A percentile compares a stretch with the other conserved stretches of the same genome.
These are phyloP conservation scores for Araneus ventricosus DNA, from an alignment of 1,140 invertebrate genomes.

Conservation along the genomic window DNA sequence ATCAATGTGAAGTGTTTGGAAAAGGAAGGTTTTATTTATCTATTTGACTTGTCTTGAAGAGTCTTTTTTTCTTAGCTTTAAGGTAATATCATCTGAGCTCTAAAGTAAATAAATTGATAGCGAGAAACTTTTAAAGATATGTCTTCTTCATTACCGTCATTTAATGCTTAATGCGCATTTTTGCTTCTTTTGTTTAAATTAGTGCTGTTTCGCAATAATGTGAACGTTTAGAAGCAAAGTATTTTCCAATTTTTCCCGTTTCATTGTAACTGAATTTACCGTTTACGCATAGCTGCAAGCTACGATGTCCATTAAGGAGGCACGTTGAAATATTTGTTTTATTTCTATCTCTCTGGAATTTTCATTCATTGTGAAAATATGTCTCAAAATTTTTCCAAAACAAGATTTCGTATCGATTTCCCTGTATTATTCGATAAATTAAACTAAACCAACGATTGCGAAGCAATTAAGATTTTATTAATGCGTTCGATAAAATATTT, in stretches of 20 bases:
- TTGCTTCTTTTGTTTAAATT: not conserved
- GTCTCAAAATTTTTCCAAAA: not conserved
- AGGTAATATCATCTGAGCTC: not conserved
- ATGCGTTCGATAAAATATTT: too few relatives aligned
- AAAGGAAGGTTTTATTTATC: not conserved
- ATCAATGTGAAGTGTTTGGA: not conserved
- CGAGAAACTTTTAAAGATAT: not conserved
- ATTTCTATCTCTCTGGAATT: not conserved
- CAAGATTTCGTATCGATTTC: not conserved
- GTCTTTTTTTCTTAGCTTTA: not conserved
- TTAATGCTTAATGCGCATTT: not conserved
- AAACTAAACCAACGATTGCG: not conserved
- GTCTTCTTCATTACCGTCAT: not conserved
- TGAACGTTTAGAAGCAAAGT: not conserved
- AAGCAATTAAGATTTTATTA: too few relatives aligned
- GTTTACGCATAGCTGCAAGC: not conserved
- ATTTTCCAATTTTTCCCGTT: not conserved
- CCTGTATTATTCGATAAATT: not conserved
- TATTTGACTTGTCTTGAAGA: too few relatives aligned
- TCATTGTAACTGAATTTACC: not conserved
- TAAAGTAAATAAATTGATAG: not conserved
- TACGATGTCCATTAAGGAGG: not conserved
- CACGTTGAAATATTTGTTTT: not conserved
- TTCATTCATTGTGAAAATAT: not conserved
- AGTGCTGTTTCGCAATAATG: not conserved